Percentiles rank a stretch among this genome's conserved stretches.
Evolutionary conservation across 2,888 invertebrate genomes (phyloP).

Genomic region (Sarcophaga variegata): DNA sequence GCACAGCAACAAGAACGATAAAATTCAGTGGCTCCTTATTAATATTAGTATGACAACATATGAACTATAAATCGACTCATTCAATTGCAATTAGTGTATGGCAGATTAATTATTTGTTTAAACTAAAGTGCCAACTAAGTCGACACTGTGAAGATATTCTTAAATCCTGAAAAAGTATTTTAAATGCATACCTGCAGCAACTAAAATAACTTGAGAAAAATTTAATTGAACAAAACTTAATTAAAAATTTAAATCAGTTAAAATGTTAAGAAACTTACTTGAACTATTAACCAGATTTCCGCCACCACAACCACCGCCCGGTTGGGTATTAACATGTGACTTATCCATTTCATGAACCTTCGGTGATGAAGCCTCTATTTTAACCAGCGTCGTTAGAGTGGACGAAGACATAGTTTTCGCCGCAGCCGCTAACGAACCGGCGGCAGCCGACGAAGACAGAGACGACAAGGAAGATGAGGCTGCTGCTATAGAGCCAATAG

Average conservation of each 20-base stretch:
- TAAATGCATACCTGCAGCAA: too few relatives aligned
- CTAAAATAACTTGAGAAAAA: too few relatives aligned
- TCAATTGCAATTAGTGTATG: too few relatives aligned
- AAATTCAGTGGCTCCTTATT: too few relatives aligned
- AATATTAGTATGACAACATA: too few relatives aligned
- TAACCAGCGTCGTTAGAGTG: conserved; percentile 79
- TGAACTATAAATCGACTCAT: too few relatives aligned
- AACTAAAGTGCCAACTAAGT: too few relatives aligned
- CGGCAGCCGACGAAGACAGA: conserved; percentile 67
- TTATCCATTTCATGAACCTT: conserved; percentile 80
- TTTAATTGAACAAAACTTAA: neutral
- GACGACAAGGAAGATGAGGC: conserved; percentile 71
- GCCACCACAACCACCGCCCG: conserved; percentile 60
- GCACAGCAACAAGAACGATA: too few relatives aligned
- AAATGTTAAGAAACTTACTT: conserved; percentile 45
- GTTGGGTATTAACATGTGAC: conserved; percentile 61
- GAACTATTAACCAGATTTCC: conserved; percentile 74
- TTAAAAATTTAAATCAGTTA: neutral
- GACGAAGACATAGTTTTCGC: conserved; percentile 79
- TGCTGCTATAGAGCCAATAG: conserved; percentile 65
- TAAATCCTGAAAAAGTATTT: too few relatives aligned
- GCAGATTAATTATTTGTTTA: too few relatives aligned
- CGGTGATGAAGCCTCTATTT: conserved; percentile 81
- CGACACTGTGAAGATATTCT: too few relatives aligned
- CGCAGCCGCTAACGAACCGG: conserved; percentile 71